These are phyloP conservation scores for Notoglanidium macrostoma DNA, from an alignment of 2,797 vertebrate species.

Conservation along the genomic window DNA sequence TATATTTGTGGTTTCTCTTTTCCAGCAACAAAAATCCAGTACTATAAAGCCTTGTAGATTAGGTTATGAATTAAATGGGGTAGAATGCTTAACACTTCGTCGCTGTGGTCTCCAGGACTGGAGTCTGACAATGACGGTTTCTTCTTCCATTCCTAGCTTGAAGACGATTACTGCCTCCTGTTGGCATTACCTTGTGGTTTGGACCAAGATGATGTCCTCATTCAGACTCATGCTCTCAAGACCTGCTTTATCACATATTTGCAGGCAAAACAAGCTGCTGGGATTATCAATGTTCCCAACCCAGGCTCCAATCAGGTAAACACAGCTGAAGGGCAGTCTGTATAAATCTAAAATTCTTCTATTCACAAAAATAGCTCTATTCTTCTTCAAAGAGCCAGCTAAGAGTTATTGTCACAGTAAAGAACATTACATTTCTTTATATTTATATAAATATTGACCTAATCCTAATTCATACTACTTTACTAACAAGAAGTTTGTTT, in stretches of 20 bases:
- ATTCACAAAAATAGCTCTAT: not conserved
- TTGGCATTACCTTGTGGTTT: conserved; percentile 96
- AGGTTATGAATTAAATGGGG: not conserved
- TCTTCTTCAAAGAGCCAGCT: not conserved
- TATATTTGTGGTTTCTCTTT: not conserved
- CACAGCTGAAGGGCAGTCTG: not conserved
- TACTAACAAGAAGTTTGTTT: conserved; percentile 30
- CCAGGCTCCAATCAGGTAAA: conserved; percentile 96
- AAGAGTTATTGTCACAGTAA: not conserved
- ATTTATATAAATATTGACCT: not conserved
- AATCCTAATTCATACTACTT: not conserved
- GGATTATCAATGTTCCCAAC: conserved; percentile 98
- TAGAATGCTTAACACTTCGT: not conserved
- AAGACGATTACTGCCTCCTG: conserved; percentile 96
- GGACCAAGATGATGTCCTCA: conserved; percentile 95
- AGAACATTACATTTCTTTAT: not conserved
- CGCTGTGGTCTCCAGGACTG: not conserved
- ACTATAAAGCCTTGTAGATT: not conserved
- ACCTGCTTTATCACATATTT: conserved; percentile 98
- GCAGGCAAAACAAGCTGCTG: conserved; percentile 97
- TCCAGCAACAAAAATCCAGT: not conserved
- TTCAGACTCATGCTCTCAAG: conserved; percentile 95
- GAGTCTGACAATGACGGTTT: not conserved
- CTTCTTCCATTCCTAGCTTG: conserved; percentile 77
- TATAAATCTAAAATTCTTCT: not conserved